Evolutionary conservation across 2,888 invertebrate genomes (phyloP).

Genomic region (Nymphalis polychloros): DNA sequence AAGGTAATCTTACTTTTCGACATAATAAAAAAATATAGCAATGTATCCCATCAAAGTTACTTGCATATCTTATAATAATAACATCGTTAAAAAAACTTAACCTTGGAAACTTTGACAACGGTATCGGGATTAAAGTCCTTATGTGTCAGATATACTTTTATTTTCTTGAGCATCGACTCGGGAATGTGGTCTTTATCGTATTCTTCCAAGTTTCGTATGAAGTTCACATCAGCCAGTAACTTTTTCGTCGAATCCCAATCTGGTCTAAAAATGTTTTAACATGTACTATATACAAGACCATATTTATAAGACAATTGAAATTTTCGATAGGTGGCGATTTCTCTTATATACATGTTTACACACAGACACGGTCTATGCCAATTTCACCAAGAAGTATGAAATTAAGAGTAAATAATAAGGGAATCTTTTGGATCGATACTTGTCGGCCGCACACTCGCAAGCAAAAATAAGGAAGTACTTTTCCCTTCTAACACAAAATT

Average conservation of each 20-base stretch:
- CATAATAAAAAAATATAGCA: too few relatives aligned
- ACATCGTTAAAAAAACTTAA: constrained; percentile 35
- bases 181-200: constrained; percentile 94
- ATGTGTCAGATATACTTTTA: constrained; percentile 91
- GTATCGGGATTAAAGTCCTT: constrained; percentile 92
- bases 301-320: neutral
- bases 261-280: constrained; percentile 78
- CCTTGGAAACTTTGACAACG: constrained; percentile 87
- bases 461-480: too few relatives aligned
- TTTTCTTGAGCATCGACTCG: constrained; percentile 87
- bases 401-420: neutral
- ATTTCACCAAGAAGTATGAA: too few relatives aligned
- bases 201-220: constrained; percentile 89
- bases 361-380: too few relatives aligned
- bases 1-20: too few relatives aligned
- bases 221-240: constrained; percentile 90
- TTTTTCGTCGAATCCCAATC: constrained; percentile 93
- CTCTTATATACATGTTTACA: too few relatives aligned
- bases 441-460: too few relatives aligned
- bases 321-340: too few relatives aligned
- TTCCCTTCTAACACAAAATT: too few relatives aligned
- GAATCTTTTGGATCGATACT: neutral
- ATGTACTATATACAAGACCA: neutral
- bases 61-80: neutral
- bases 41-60: too few relatives aligned